Conservation (phyloP, 2,797 vertebrate species). For the Sarcophilus harrisii region DNA sequence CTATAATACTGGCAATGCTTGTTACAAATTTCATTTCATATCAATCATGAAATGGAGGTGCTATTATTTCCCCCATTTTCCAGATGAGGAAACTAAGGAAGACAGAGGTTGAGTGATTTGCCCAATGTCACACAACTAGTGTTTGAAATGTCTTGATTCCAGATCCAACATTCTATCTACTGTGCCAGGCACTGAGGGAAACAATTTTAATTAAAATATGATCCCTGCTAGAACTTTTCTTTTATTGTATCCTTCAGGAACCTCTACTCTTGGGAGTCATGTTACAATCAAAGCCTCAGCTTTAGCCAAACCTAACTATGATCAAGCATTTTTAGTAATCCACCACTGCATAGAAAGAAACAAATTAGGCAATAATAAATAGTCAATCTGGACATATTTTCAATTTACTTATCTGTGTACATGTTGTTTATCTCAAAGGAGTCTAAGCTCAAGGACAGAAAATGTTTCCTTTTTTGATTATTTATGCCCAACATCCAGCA, state of each 20-base stretch:
- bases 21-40: background rate
- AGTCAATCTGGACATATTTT: background rate
- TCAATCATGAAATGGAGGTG: background rate
- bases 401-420: background rate
- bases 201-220: background rate
- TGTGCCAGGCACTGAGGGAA: background rate
- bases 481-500: background rate
- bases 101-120: background rate
- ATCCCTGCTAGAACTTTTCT: background rate
- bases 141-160: background rate
- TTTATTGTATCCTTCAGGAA: background rate
- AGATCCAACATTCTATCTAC: background rate
- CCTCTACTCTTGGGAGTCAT: background rate
- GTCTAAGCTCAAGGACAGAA: background rate
- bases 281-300: background rate
- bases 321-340: background rate
- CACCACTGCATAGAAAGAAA: background rate
- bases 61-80: background rate
- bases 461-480: background rate
- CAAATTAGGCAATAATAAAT: background rate
- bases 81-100: background rate
- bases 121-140: background rate
- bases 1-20: background rate
- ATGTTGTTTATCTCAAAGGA: background rate
- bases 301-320: background rate